phyloP scores from a whole-genome alignment of 2,888 invertebrate genomes.

The Drosophila paranaensis region DNA sequence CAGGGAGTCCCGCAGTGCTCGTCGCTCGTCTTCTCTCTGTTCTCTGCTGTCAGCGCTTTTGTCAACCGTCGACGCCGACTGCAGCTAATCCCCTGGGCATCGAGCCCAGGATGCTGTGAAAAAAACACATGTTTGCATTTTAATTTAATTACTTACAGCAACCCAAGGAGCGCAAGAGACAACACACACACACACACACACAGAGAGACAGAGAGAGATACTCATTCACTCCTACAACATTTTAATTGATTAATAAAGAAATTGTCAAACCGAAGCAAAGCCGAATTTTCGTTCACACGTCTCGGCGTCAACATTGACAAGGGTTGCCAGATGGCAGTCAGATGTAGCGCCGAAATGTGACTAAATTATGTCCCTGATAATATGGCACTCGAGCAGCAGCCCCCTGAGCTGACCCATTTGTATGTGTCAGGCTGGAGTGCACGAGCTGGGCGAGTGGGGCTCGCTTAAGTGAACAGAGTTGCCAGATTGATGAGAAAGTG shows the following conservation, averaged over 20 bases:
- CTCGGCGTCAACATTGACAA: conserved; percentile 48
- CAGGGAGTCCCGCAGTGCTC: conserved; percentile 17
- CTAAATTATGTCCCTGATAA: conserved; percentile 48
- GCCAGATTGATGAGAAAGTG: conserved; percentile 1
- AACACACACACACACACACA: conserved; percentile 5
- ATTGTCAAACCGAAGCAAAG: conserved; percentile 59
- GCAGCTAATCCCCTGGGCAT: conserved; percentile 64
- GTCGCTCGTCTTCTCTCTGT: conserved; percentile 26
- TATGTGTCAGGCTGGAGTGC: conserved; percentile 42
- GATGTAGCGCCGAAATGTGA: conserved; percentile 51
- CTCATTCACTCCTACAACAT: conserved; percentile 53
- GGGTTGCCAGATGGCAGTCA: conserved; percentile 68
- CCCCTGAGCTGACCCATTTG: conserved; percentile 47
- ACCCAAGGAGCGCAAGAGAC: conserved; percentile 40
- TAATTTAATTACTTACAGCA: conserved; percentile 80
- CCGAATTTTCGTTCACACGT: conserved; percentile 63
- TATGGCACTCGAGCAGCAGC: conserved; percentile 32
- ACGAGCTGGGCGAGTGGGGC: conserved; percentile 1
- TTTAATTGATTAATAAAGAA: conserved; percentile 79
- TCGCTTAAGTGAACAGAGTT: conserved; percentile 9
- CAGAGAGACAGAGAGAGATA: neutral
- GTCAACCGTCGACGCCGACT: conserved; percentile 59
- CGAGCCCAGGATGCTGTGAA: conserved; percentile 46
- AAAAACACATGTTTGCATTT: conserved; percentile 79
- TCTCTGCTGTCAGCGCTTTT: conserved; percentile 71